Evolutionary conservation across 2,888 invertebrate genomes (phyloP).

Genomic region (Glaucopsyche alexis): DNA sequence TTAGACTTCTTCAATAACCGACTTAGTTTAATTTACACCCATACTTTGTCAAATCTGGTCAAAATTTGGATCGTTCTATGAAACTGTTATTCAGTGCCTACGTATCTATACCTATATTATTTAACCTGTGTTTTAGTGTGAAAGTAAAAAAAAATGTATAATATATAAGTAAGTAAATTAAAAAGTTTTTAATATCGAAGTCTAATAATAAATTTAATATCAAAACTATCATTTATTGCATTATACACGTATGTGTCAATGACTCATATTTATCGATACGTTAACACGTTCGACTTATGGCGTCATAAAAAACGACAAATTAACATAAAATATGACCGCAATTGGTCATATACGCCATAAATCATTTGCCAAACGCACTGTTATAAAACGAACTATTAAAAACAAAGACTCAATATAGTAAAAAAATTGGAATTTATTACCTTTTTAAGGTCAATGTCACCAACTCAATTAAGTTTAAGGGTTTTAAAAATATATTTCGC

Average conservation of each 20-base stretch:
- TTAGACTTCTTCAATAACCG: too few relatives aligned
- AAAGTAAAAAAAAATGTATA: too few relatives aligned
- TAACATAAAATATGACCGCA: conserved; percentile 25
- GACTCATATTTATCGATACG: conserved; percentile 18
- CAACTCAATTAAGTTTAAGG: neutral
- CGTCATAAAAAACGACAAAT: conserved; percentile 12
- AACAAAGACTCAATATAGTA: neutral
- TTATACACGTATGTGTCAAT: neutral
- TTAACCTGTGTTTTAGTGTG: too few relatives aligned
- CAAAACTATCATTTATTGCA: neutral
- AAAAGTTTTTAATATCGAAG: too few relatives aligned
- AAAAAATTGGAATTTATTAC: neutral
- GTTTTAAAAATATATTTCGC: neutral
- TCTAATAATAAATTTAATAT: neutral
- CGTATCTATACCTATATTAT: too few relatives aligned
- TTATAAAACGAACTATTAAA: neutral
- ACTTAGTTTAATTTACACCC: too few relatives aligned
- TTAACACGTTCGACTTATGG: conserved; percentile 17
- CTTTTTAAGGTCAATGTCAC: neutral
- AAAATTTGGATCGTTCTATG: too few relatives aligned
- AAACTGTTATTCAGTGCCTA: too few relatives aligned
- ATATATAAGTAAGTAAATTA: too few relatives aligned
- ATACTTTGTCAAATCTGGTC: too few relatives aligned
- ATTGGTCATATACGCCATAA: conserved; percentile 12
- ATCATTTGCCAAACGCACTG: neutral